Conservation (phyloP, 2,888 invertebrate genomes). For the Leptopilina drosophilae region DNA sequence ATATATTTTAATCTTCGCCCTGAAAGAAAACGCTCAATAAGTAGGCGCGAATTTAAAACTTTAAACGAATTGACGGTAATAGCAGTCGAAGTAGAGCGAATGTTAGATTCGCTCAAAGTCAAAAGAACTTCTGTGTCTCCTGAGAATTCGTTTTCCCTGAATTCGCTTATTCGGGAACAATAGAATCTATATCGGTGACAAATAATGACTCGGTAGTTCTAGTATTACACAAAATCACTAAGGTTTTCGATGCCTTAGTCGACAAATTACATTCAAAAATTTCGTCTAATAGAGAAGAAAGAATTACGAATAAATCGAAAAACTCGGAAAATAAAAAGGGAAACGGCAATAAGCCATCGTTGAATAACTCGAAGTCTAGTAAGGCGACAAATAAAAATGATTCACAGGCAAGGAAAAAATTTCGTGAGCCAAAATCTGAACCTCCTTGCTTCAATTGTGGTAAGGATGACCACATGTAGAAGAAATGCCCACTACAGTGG, state of each 20-base stretch:
- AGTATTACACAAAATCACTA: neutral
- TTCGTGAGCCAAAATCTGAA: neutral
- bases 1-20: constrained; percentile 43
- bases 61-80: constrained; percentile 18
- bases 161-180: neutral
- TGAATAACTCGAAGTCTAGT: neutral
- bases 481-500: too few species aligned
- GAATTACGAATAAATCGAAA: neutral
- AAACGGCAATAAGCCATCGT: neutral
- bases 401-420: neutral
- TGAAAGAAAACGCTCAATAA: constrained; percentile 18
- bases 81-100: constrained; percentile 20
- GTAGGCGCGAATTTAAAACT: constrained; percentile 27
- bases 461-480: too few species aligned
- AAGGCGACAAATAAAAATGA: neutral
- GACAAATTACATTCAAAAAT: neutral
- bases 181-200: too few species aligned
- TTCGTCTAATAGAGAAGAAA: neutral
- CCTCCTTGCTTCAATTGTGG: neutral
- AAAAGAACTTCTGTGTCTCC: neutral
- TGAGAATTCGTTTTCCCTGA: neutral
- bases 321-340: neutral
- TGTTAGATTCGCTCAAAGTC: neutral
- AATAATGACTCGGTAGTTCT: too few species aligned
- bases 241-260: neutral